Evolutionary conservation across 2,113 vertebrate genomes (phyloP).

Genomic region (Xyrauchen texanus): DNA sequence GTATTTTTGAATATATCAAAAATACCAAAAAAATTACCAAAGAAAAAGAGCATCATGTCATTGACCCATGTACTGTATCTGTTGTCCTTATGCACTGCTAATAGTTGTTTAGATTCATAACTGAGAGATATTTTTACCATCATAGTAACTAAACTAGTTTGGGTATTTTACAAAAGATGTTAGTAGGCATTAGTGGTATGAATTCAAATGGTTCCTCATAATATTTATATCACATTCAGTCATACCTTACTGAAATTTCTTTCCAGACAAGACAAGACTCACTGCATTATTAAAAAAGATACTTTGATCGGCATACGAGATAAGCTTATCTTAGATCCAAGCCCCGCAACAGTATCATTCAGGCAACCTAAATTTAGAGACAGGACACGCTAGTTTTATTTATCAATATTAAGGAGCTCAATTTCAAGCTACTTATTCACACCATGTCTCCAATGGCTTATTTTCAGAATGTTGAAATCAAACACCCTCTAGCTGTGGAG

Average conservation of each 20-base stretch:
- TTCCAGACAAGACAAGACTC: conserved; percentile 1
- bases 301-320: conserved; percentile 21
- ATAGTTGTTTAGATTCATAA: not conserved
- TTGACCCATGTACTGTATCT: too few species aligned
- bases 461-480: conserved; percentile 46
- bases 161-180: not conserved
- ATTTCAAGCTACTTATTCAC: conserved; percentile 45
- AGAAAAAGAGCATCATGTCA: too few species aligned
- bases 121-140: not conserved
- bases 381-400: conserved; percentile 28
- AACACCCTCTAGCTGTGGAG: conserved; percentile 29
- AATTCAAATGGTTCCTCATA: not conserved
- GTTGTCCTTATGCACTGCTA: not conserved
- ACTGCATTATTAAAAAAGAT: conserved; percentile 15
- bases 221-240: not conserved
- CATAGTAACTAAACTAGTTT: not conserved
- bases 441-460: conserved; percentile 24
- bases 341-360: conserved; percentile 36
- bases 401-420: conserved; percentile 37
- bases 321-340: conserved; percentile 50
- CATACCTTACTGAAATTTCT: not conserved
- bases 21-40: too few species aligned
- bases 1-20: too few species aligned
- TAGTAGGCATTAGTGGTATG: not conserved
- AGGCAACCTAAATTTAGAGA: conserved; percentile 37